phyloP scores from a whole-genome alignment of 2,797 vertebrate species.

The Falco rusticolus region DNA sequence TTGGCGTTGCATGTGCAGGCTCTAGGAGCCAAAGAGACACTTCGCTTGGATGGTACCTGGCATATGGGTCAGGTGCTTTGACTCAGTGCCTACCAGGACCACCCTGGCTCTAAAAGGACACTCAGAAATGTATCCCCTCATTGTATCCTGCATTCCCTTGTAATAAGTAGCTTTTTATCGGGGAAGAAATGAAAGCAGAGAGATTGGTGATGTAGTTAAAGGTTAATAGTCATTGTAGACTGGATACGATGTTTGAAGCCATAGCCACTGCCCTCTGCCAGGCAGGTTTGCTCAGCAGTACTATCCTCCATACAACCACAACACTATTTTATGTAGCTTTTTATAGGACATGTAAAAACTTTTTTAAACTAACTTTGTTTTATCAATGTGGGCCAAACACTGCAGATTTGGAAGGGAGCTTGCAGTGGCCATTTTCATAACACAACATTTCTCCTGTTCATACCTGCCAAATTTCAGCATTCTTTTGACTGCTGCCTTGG shows the following conservation, averaged over 20 bases:
- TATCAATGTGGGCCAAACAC: neutral
- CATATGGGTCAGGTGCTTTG: neutral
- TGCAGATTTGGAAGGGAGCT: neutral
- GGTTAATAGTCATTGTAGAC: neutral
- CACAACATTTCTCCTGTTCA: neutral
- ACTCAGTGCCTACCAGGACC: neutral
- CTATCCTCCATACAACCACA: neutral
- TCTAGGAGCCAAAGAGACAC: neutral
- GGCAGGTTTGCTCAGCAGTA: neutral
- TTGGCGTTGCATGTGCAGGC: neutral
- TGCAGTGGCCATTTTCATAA: neutral
- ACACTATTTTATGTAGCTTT: neutral
- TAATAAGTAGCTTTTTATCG: neutral
- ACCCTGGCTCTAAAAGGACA: neutral
- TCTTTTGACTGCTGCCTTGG: neutral
- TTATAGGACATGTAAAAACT: neutral
- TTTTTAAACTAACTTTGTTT: neutral
- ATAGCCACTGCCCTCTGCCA: neutral
- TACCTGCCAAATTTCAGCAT: slow-evolving; percentile 1
- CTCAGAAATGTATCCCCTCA: neutral
- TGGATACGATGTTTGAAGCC: neutral
- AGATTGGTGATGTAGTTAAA: neutral
- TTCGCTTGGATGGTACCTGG: neutral
- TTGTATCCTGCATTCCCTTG: neutral
- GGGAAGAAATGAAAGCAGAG: neutral